Percentiles rank a stretch among this genome's conserved stretches.
phyloP scores from a whole-genome alignment of 2,797 vertebrate genomes.

The Pseudochromis fuscus region DNA sequence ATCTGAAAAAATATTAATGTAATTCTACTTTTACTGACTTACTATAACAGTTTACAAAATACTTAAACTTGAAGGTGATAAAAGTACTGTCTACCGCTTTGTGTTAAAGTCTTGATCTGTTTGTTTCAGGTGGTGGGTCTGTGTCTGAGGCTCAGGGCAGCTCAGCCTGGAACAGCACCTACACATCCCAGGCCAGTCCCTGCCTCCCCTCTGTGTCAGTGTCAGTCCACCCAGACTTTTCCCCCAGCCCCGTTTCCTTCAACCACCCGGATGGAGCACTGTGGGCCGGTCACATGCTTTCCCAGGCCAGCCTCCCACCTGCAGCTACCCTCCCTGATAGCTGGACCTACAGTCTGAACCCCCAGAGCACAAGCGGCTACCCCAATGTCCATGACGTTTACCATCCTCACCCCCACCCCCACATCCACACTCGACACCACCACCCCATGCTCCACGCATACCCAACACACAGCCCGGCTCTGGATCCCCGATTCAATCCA shows the following conservation, averaged over 20 bases:
- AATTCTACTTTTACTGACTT: not conserved
- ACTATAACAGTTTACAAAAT: not conserved
- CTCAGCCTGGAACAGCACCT: constrained; percentile 91
- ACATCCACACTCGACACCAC: constrained; percentile 85
- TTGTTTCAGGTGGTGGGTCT: constrained; percentile 87
- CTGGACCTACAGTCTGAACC: constrained; percentile 93
- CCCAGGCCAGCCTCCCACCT: constrained; percentile 88
- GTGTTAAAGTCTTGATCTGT: constrained; percentile 17
- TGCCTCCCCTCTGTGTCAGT: constrained; percentile 88
- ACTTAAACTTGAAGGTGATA: not conserved
- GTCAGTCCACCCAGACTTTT: constrained; percentile 91
- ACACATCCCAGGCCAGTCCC: constrained; percentile 88
- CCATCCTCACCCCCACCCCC: constrained; percentile 87
- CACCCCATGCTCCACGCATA: constrained; percentile 89
- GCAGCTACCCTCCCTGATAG: constrained; percentile 87
- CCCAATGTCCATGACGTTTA: constrained; percentile 94
- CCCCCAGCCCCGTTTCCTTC: constrained; percentile 88
- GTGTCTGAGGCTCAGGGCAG: constrained; percentile 88
- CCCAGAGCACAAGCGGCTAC: constrained; percentile 90
- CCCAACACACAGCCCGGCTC: constrained; percentile 83
- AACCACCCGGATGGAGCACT: constrained; percentile 86
- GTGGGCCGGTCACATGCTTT: constrained; percentile 91
- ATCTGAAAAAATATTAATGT: not conserved
- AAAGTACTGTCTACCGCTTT: not conserved
- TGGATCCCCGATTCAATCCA: constrained; percentile 92